Evolutionary conservation across 2,113 vertebrate species (phyloP), one percentile per base, ranked within the genome.

Genomic region (Solenodon paradoxus): DNA sequence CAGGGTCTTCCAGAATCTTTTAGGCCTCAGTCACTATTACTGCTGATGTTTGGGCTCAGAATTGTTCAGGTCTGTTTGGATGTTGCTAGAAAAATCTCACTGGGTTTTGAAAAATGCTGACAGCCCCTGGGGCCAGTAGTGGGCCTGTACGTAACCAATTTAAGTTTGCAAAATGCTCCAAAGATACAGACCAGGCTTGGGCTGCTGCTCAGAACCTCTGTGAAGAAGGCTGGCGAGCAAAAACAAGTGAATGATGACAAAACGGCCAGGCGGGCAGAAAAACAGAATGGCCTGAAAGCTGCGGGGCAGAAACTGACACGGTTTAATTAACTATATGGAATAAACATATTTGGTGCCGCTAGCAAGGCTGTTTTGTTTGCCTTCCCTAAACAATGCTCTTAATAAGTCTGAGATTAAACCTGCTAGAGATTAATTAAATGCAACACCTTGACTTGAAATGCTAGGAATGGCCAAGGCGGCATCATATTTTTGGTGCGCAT

Each of bases 231-330:
- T 16, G 7, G 75, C 84, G 84, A 97, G 90, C 95, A 97, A 97
- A 93, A 95, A 96, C 96, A 97, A 95, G 81, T 93, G 96, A 96
- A 96, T 78, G 96, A 97, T 95, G 93, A 97, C 57, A 94, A 86
- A 97, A 91, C 28, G 93, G 96, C 95, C 97, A 97, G 87, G 90
- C 0, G 86, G 91, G 35, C 55, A 96, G 97, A n/a, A 92, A 93
- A 97, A 94, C 80, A 88, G 97, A 97, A 95, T 63, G 95, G 95
- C 55, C 80, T 68, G 77, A 79, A 87, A 85, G 95, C 94, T 94
- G 75, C 68, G 10, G 95, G 96, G 93, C 87, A 95, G 96, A 90
- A 96, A 95, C 86, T 90, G 95, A 95, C 94, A 96, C 90, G 90
- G 95, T 95, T 95, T 97, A 95, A 72, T 97, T 96, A 94, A 87